Conservation (phyloP, 1,140 invertebrate genomes). For the Dendroctonus ponderosae region DNA sequence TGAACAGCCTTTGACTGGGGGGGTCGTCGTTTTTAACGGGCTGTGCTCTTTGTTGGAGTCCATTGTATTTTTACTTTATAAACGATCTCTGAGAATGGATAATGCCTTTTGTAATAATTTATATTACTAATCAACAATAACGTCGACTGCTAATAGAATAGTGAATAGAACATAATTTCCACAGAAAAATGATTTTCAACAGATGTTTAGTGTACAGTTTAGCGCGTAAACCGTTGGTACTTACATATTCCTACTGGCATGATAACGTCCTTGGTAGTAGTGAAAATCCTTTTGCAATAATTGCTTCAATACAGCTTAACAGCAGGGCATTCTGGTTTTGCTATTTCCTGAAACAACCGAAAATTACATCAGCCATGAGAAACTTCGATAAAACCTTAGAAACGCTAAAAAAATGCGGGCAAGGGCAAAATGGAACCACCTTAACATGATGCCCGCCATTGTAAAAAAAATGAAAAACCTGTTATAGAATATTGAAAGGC, state of each 20-base stretch:
- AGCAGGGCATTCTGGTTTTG: too few species aligned
- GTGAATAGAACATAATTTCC: neutral
- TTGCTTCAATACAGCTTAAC: too few species aligned
- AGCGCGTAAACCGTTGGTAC: neutral
- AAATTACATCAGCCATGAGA: too few species aligned
- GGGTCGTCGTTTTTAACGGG: neutral
- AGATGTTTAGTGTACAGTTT: neutral
- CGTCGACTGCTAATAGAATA: conserved; percentile 4
- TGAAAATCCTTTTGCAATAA: too few species aligned
- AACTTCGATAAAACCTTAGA: too few species aligned
- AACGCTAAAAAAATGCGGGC: too few species aligned
- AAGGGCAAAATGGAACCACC: too few species aligned
- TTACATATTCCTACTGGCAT: conserved; percentile 26
- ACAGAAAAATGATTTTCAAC: neutral
- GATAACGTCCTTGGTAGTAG: neutral
- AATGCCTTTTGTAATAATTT: conserved; percentile 2
- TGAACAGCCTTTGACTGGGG: neutral
- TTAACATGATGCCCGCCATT: too few species aligned
- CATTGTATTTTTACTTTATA: conserved; percentile 10
- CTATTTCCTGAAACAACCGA: too few species aligned
- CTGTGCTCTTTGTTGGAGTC: neutral
- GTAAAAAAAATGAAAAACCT: too few species aligned
- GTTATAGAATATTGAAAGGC: too few species aligned
- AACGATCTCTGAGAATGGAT: neutral
- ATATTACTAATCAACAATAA: conserved; percentile 6